Evolutionary conservation across 2,113 vertebrate species (phyloP).

Genomic region (Melanotaenia duboulayi): DNA sequence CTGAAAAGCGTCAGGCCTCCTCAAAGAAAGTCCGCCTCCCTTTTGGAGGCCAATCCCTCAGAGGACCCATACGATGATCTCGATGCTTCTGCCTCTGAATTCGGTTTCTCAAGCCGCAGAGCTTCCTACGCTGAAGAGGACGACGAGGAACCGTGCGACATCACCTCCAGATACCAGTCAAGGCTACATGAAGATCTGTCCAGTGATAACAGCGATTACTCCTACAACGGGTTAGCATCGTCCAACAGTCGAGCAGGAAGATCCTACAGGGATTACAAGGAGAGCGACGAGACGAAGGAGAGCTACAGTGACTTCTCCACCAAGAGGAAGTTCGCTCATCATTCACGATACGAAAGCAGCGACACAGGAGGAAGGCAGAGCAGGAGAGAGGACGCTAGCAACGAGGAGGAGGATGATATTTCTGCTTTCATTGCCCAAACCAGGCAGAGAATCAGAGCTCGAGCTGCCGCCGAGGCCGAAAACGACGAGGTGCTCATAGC

Average conservation of each 20-base stretch:
- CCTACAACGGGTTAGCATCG: conserved; percentile 71
- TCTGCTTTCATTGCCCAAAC: conserved; percentile 74
- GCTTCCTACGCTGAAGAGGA: conserved; percentile 72
- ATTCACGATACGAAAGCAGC: conserved; percentile 72
- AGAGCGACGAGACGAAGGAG: conserved; percentile 74
- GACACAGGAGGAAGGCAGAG: conserved; percentile 66
- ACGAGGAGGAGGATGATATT: conserved; percentile 82
- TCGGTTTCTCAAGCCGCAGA: conserved; percentile 82
- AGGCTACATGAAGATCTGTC: conserved; percentile 69
- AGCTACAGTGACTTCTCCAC: conserved; percentile 78
- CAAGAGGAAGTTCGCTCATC: conserved; percentile 85
- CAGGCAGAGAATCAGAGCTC: conserved; percentile 72
- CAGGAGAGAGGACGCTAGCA: conserved; percentile 63
- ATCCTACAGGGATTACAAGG: conserved; percentile 58
- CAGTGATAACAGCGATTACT: conserved; percentile 58
- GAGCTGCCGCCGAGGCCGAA: conserved; percentile 81
- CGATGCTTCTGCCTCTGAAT: conserved; percentile 82
- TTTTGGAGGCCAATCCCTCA: conserved; percentile 43
- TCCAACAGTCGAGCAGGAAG: conserved; percentile 61
- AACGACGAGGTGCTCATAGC: conserved; percentile 90
- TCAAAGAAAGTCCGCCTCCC: conserved; percentile 65
- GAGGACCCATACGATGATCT: conserved; percentile 72
- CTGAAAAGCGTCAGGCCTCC: conserved; percentile 86
- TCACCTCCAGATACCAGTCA: conserved; percentile 79
- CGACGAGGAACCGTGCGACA: conserved; percentile 75